These are phyloP conservation scores for Anagyrus pseudococci DNA, from an alignment of 2,888 invertebrate species.

Conservation along the genomic window DNA sequence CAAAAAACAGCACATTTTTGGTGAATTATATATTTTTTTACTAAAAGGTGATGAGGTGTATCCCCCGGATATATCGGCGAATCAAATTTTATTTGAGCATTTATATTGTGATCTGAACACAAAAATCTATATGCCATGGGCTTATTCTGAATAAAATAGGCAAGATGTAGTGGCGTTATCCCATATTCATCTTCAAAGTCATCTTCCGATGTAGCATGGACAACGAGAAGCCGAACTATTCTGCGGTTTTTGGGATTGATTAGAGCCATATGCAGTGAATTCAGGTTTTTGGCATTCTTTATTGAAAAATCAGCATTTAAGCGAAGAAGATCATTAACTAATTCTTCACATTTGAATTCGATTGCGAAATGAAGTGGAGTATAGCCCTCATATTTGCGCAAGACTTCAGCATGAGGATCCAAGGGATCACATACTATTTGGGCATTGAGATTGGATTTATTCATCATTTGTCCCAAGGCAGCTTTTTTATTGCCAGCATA, in stretches of 20 bases:
- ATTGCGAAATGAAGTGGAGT: conserved; percentile 2
- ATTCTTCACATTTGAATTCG: no score
- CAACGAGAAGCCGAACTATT: background rate
- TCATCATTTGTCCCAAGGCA: background rate
- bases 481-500: background rate
- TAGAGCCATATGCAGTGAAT: background rate
- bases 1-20: background rate
- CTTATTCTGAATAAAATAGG: background rate
- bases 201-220: background rate
- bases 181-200: background rate
- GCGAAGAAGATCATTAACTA: background rate
- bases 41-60: conserved; percentile 6
- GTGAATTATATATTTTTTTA: background rate
- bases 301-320: background rate
- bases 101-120: background rate
- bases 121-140: background rate
- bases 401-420: background rate
- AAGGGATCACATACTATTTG: no score
- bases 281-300: background rate
- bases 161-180: background rate
- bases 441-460: background rate
- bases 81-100: background rate
- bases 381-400: no score
- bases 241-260: background rate
- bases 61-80: background rate